phyloP scores from a whole-genome alignment of 2,888 invertebrate species.

The Brachylomia viminalis region DNA sequence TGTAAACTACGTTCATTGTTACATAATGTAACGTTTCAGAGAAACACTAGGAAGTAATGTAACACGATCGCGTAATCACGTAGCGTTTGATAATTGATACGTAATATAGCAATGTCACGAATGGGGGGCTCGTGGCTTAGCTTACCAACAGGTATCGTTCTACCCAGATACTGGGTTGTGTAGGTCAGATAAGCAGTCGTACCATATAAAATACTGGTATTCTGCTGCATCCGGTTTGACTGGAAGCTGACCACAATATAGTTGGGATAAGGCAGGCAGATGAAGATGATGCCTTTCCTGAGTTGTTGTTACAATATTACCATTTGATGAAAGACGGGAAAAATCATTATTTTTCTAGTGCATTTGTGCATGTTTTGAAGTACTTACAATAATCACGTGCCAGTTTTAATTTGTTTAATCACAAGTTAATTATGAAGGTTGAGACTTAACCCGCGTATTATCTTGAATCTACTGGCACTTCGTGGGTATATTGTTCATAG shows the following conservation, averaged over 20 bases:
- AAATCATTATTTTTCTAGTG: neutral
- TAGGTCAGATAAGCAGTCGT: too few relatives aligned
- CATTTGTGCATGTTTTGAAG: neutral
- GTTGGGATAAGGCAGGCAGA: too few relatives aligned
- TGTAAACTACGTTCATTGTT: slow-evolving; percentile 37
- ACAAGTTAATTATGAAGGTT: slow-evolving; percentile 29
- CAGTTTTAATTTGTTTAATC: slow-evolving; percentile 29
- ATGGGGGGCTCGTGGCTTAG: slow-evolving; percentile 4
- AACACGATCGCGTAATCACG: slow-evolving; percentile 59
- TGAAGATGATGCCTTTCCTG: too few relatives aligned
- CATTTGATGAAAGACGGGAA: neutral
- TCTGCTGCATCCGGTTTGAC: too few relatives aligned
- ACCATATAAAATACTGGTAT: too few relatives aligned
- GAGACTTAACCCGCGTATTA: slow-evolving; percentile 26
- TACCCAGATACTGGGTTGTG: too few relatives aligned
- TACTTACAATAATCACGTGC: slow-evolving; percentile 10
- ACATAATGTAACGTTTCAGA: slow-evolving; percentile 48
- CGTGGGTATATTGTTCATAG: slow-evolving; percentile 11
- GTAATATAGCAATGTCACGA: slow-evolving; percentile 62
- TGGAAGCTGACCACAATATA: too few relatives aligned
- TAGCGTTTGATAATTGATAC: slow-evolving; percentile 62
- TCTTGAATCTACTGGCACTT: slow-evolving; percentile 16
- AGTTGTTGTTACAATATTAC: neutral
- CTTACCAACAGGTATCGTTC: too few relatives aligned
- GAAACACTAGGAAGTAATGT: slow-evolving; percentile 61